Evolutionary conservation across 1,140 invertebrate genomes (phyloP).

Genomic region (Teleogryllus occipitalis): DNA sequence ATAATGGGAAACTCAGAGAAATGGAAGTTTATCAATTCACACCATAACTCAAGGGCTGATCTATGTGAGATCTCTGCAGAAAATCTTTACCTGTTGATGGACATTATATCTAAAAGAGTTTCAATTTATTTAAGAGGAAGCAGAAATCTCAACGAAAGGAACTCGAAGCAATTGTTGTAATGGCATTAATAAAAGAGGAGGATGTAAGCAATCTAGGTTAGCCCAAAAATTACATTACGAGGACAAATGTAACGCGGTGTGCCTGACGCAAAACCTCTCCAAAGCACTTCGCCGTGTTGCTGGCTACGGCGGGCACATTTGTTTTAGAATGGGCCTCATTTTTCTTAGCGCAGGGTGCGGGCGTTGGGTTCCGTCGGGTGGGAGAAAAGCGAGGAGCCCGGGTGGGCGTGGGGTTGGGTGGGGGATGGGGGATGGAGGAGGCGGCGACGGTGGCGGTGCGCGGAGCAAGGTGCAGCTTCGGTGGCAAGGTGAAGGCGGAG

Average conservation of each 20-base stretch:
- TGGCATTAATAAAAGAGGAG: slow-evolving; percentile 3
- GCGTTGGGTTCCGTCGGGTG: too few species aligned
- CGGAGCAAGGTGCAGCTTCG: background rate
- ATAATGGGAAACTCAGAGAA: too few species aligned
- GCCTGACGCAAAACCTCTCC: background rate
- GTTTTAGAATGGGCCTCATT: background rate
- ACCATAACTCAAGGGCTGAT: too few species aligned
- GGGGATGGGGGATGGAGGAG: too few species aligned
- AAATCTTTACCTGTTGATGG: too few species aligned
- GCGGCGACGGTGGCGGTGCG: background rate
- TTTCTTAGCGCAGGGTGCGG: background rate
- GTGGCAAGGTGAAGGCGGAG: background rate
- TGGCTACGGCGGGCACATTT: background rate
- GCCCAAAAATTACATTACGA: background rate
- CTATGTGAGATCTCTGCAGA: too few species aligned
- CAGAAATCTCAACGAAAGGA: too few species aligned
- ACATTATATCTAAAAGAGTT: too few species aligned
- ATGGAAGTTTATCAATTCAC: too few species aligned
- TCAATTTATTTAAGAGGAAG: too few species aligned
- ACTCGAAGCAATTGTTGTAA: slow-evolving; percentile 18
- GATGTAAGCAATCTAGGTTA: background rate
- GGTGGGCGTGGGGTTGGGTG: too few species aligned
- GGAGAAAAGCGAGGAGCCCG: too few species aligned
- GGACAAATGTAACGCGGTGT: background rate
- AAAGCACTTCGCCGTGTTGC: background rate